Percentiles rank a stretch among this genome's conserved stretches.
Conservation (phyloP, 2,113 vertebrate species). For the Ptilorrhoa leucosticta region DNA sequence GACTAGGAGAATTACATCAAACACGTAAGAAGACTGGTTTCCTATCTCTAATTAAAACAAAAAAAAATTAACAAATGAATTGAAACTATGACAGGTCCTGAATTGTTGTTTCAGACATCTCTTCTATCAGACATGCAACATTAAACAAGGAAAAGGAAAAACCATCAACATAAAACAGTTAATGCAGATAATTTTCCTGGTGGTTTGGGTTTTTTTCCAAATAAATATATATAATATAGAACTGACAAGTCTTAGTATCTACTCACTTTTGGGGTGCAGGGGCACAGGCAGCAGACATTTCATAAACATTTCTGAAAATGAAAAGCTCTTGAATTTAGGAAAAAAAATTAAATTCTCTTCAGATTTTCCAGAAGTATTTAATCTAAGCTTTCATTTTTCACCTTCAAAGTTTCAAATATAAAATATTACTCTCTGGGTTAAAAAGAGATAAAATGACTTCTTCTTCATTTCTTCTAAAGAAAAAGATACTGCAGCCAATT, state of each 20-base stretch:
- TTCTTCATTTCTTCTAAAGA: background rate
- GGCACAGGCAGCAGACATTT: background rate
- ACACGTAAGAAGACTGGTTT: background rate
- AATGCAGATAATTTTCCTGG: background rate
- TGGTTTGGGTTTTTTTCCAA: background rate
- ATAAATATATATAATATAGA: background rate
- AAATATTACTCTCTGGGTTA: background rate
- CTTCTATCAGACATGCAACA: background rate
- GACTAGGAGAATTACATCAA: background rate
- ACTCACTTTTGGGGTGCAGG: background rate
- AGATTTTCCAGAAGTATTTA: background rate
- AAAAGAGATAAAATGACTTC: background rate
- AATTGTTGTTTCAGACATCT: background rate
- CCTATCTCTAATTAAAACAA: background rate
- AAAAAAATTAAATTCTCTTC: background rate
- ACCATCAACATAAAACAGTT: background rate
- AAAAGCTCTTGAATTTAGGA: background rate
- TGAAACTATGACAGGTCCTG: background rate
- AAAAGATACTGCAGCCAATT: background rate
- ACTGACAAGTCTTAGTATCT: background rate
- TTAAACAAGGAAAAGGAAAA: background rate
- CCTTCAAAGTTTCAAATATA: background rate
- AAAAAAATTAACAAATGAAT: background rate
- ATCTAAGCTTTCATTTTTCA: background rate
- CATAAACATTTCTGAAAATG: background rate